Conservation (phyloP, 2,113 vertebrate species). For the Morone saxatilis region DNA sequence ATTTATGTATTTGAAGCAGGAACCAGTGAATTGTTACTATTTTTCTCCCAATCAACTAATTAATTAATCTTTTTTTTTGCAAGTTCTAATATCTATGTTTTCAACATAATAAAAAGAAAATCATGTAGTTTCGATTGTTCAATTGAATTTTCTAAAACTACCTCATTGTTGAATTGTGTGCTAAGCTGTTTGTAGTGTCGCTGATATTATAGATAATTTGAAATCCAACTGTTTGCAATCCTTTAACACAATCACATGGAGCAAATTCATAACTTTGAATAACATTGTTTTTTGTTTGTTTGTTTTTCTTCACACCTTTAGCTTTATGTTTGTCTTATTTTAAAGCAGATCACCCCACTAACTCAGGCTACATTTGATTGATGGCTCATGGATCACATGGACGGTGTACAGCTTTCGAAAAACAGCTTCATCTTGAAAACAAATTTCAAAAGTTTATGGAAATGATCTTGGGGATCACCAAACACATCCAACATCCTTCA, state of each 20-base stretch:
- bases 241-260: background rate
- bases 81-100: too few species aligned
- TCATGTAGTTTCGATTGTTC: too few species aligned
- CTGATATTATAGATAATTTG: background rate
- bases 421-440: constrained; percentile 48
- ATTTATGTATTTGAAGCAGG: too few species aligned
- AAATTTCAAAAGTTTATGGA: constrained; percentile 64
- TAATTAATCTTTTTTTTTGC: background rate
- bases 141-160: too few species aligned
- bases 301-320: background rate
- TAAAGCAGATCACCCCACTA: background rate
- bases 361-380: constrained; percentile 42
- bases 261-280: background rate
- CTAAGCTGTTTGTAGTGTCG: background rate
- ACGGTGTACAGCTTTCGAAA: constrained; percentile 13
- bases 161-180: background rate
- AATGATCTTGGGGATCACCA: constrained; percentile 45
- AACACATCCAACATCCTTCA: constrained; percentile 25
- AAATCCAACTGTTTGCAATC: background rate
- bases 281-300: background rate
- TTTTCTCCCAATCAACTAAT: background rate
- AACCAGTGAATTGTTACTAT: background rate
- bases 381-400: constrained; percentile 29
- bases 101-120: background rate
- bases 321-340: constrained; percentile 2